Evolutionary conservation across 2,888 invertebrate genomes (phyloP).

Genomic region (Halictus quadricinctus): DNA sequence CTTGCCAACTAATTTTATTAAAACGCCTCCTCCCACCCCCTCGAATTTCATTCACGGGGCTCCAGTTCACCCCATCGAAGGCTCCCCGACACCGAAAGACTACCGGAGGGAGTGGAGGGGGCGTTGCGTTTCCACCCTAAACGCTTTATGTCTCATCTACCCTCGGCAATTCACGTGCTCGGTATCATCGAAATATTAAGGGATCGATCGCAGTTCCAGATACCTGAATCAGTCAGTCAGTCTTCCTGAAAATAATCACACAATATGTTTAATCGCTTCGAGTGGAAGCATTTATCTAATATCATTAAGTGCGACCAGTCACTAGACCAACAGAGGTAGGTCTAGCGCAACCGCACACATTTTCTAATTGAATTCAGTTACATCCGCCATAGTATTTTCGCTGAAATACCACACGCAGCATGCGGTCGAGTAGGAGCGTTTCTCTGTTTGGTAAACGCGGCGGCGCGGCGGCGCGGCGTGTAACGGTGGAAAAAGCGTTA

Average conservation of each 20-base stretch:
- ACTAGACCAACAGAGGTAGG: not conserved
- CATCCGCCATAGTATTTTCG: not conserved
- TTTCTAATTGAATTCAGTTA: not conserved
- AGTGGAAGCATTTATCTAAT: not conserved
- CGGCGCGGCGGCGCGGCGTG: not conserved
- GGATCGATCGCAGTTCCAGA: not conserved
- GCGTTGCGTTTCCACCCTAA: not conserved
- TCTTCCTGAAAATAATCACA: too few relatives aligned
- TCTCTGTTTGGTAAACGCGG: not conserved
- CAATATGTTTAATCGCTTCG: not conserved
- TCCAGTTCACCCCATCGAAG: constrained; percentile 11
- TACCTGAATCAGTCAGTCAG: too few relatives aligned
- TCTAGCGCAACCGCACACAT: not conserved
- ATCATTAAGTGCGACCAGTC: not conserved
- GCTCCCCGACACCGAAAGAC: constrained; percentile 11
- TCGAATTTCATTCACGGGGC: constrained; percentile 37
- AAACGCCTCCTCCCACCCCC: constrained; percentile 59
- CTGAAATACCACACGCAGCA: not conserved
- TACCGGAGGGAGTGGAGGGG: not conserved
- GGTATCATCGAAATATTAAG: not conserved
- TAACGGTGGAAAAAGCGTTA: constrained; percentile 6
- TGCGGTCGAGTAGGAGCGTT: not conserved
- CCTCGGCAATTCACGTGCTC: not conserved
- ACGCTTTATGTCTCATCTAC: not conserved
- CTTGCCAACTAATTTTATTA: constrained; percentile 77